A percentile compares a stretch with the other conserved stretches of the same genome.
phyloP scores from a whole-genome alignment of 2,888 invertebrate genomes.

The Acleris laterana region DNA sequence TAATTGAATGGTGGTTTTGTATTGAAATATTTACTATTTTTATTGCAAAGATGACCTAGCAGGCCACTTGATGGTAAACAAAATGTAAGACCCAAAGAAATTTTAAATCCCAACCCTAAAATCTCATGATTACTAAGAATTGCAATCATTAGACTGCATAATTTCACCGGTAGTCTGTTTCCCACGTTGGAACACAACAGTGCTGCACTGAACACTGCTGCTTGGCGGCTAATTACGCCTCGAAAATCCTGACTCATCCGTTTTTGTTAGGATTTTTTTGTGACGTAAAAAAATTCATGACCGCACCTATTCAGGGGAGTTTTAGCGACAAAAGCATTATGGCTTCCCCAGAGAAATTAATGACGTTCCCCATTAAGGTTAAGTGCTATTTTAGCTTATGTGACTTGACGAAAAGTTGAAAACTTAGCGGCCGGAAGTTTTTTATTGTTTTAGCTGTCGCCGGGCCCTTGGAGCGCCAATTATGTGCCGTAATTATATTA shows the following conservation, averaged over 20 bases:
- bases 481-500: slow-evolving; percentile 39
- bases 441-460: slow-evolving; percentile 50
- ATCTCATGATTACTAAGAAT: too few species aligned
- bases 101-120: too few species aligned
- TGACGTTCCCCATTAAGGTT: slow-evolving; percentile 71
- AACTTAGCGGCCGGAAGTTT: slow-evolving; percentile 55
- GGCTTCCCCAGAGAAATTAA: slow-evolving; percentile 72
- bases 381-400: slow-evolving; percentile 75
- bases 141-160: too few species aligned
- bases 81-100: too few species aligned
- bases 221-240: slow-evolving; percentile 19
- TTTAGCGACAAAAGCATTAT: slow-evolving; percentile 69
- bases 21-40: slow-evolving; percentile 28
- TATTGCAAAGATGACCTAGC: too few species aligned
- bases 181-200: too few species aligned
- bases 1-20: slow-evolving; percentile 40
- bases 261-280: slow-evolving; percentile 30
- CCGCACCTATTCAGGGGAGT: slow-evolving; percentile 58
- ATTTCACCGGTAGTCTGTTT: too few species aligned
- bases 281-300: slow-evolving; percentile 51
- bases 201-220: too few species aligned
- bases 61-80: too few species aligned
- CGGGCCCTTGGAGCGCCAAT: slow-evolving; percentile 38
- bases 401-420: slow-evolving; percentile 70
- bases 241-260: slow-evolving; percentile 38